Evolutionary conservation across 2,888 invertebrate species (phyloP).

Genomic region (Yponomeuta sedellus): DNA sequence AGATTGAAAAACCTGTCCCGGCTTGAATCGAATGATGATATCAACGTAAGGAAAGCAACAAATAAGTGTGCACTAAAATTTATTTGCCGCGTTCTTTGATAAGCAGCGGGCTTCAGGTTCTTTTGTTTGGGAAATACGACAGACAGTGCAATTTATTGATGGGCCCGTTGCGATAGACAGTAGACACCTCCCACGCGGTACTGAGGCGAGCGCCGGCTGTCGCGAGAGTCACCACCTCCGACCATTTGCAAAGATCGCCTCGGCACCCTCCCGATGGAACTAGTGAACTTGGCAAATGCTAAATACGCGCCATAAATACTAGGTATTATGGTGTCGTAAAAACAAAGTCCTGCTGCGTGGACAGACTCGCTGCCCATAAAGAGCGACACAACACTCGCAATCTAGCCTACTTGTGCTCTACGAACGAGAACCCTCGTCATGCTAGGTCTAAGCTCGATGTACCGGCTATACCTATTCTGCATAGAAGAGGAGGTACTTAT

Average conservation of each 20-base stretch:
- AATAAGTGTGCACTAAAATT: constrained; percentile 64
- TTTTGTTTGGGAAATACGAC: constrained; percentile 67
- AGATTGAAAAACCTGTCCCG: constrained; percentile 21
- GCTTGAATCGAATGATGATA: constrained; percentile 53
- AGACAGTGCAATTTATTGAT: constrained; percentile 72
- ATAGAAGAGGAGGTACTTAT: not conserved
- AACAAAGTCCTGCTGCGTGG: constrained; percentile 69
- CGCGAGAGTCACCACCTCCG: constrained; percentile 28
- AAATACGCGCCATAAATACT: constrained; percentile 68
- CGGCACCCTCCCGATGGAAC: constrained; percentile 53
- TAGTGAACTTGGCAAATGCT: constrained; percentile 54
- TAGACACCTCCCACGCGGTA: constrained; percentile 65
- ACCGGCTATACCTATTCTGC: not conserved
- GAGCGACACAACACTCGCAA: constrained; percentile 28
- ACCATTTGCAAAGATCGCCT: constrained; percentile 46
- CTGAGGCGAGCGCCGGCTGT: constrained; percentile 31
- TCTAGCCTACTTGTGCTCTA: not conserved
- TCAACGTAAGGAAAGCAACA: constrained; percentile 50
- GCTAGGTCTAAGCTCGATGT: not conserved
- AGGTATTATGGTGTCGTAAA: constrained; percentile 65
- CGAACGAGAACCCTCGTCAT: constrained; percentile 4
- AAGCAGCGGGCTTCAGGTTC: constrained; percentile 52
- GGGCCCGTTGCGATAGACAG: constrained; percentile 64
- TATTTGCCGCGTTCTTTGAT: constrained; percentile 68
- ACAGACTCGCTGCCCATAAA: constrained; percentile 52